These are phyloP conservation scores for Drosophila orosa DNA, from an alignment of 1,140 invertebrate genomes.

Conservation along the genomic window DNA sequence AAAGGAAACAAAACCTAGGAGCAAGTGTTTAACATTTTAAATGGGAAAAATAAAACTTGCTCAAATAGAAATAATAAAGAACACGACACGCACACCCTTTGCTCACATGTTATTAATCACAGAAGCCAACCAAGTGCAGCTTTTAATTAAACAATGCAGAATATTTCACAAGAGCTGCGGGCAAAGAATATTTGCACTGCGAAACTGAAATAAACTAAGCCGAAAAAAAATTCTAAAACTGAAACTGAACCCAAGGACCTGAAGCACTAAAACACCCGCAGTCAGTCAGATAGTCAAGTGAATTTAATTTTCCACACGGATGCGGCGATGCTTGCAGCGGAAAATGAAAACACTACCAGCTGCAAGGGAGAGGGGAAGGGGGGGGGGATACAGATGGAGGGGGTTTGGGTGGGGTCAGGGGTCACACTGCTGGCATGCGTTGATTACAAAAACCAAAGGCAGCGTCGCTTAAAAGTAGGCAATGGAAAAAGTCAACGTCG, in stretches of 20 bases:
- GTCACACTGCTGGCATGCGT: constrained; percentile 45
- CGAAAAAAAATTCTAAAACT: constrained; percentile 12
- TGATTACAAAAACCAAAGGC: constrained; percentile 62
- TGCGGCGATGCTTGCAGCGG: constrained; percentile 42
- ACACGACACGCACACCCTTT: no score
- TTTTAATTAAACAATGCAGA: constrained; percentile 19
- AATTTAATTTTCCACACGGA: constrained; percentile 77
- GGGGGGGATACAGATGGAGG: background rate
- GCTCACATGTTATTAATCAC: background rate
- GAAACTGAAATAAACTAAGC: background rate
- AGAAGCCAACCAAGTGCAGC: background rate
- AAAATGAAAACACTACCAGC: constrained; percentile 52
- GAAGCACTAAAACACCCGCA: constrained; percentile 29
- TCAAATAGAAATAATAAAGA: background rate
- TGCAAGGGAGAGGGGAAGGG: background rate
- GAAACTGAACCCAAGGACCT: constrained; percentile 13
- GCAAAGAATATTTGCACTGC: background rate
- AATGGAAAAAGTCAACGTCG: constrained; percentile 54
- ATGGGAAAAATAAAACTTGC: background rate
- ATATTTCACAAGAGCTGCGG: constrained; percentile 9
- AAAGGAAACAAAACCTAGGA: no score
- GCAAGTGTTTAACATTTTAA: background rate
- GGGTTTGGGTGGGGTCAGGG: constrained; percentile 3
- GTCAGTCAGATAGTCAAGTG: constrained; percentile 59
- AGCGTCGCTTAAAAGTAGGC: constrained; percentile 54